Evolutionary conservation across 2,113 vertebrate species (phyloP), one percentile per base, ranked within the genome.

Genomic region (Phalacrocorax pelagicus): DNA sequence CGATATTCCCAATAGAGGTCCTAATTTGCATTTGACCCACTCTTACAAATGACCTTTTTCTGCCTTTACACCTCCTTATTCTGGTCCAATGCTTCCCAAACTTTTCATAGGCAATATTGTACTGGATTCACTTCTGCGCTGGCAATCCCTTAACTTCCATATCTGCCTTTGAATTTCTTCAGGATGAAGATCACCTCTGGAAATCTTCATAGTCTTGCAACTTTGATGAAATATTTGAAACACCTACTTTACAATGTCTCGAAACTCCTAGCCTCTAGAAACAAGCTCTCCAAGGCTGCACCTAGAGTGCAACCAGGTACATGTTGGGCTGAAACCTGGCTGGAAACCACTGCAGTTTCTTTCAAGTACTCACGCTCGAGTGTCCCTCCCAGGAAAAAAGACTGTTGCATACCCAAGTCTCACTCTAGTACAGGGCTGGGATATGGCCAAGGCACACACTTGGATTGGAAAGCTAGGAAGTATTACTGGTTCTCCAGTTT

Each of bases 391-490:
- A 52, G n/a, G 11, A n/a, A 81, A 58, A 70, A 71, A n/a, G 27
- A 23, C 18, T n/a, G 15, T 19, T 84, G n/a, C 2, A 0, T 46
- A 44, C 27, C 11, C 0, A 0, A 42, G 22, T 20, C 52, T 67
- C 32, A 26, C 10, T n/a, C 24, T 46, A 24, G 14, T 12, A 70
- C 1, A 2, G 34, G 44, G 30, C 1, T 65, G 63, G 63, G 54
- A 77, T 70, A 19, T 27, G 54, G 34, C 19, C 59, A 91, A 84
- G 52, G 47, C 30, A 77, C 73, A 55, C 6, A 13, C 2, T 30
- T 6, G 29, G 44, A 38, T 59, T 29, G 78, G 24, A 65, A 72
- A 96, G 13, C 26, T 23, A 75, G 75, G 34, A 81, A 32, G 10
- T 38, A 42, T 36, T 58, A 55, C 9, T 42, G 47, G 19, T 34